Percentiles rank a stretch among this genome's conserved stretches.
Evolutionary conservation across 1,140 invertebrate genomes (phyloP).

Genomic region (Mycetomoellerius zeteki): DNA sequence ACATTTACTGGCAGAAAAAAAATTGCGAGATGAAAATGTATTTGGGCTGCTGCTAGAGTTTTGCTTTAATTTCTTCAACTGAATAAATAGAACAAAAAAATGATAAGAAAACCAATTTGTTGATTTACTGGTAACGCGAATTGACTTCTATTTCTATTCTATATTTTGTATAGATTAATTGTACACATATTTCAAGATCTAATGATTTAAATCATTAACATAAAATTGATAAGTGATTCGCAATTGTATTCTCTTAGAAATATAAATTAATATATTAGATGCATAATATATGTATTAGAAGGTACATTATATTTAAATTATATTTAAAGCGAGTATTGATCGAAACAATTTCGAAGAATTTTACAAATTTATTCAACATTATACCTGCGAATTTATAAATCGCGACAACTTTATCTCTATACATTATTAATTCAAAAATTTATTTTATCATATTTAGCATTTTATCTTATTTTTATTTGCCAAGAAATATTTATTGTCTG

Average conservation of each 20-base stretch:
- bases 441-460: not conserved
- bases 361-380: not conserved
- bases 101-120: not conserved
- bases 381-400: slow-evolving; percentile 5
- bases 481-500: not conserved
- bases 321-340: not conserved
- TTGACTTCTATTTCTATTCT: not conserved
- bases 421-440: too few relatives aligned
- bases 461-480: slow-evolving; percentile 25
- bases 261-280: not conserved
- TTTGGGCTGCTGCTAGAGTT: not conserved
- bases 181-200: not conserved
- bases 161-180: not conserved
- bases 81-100: not conserved
- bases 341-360: not conserved
- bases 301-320: slow-evolving; percentile 9
- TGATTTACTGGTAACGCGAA: not conserved
- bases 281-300: not conserved
- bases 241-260: not conserved
- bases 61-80: not conserved
- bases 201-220: not conserved
- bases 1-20: not conserved
- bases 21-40: not conserved
- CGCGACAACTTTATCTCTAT: not conserved
- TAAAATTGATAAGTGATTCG: not conserved